Base-by-base conservation (phyloP, 37 sponge, comb jelly and placozoan species). In the Cliona cf. orientalis region DNA sequence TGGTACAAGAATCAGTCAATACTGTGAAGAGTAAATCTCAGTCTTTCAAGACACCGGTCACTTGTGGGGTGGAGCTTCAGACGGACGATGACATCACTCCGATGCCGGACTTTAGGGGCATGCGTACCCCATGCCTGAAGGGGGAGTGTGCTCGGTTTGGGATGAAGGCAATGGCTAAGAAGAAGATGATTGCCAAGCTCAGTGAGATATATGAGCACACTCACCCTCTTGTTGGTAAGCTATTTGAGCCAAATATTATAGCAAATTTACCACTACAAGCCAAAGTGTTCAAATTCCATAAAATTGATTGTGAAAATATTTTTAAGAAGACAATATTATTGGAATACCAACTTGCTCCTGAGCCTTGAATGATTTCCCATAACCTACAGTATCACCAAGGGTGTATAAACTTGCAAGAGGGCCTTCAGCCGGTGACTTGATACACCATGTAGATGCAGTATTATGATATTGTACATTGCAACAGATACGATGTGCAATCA, bases 161-260 rank as follows among this genome's bases (percentile, higher is more conserved):
- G 41, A 72, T 92, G 25, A 80, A 75, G 22, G 49, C 86, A 1
- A 44, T 92, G 29, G 71, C 93, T 43, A 92, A 92, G 82, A 84
- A 58, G 64, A 80, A 85, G 72, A 92, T 92, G 93, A 88, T 92
- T 63, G 85, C 81, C n/a, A 88, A 88, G 70, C 76, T 92, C 22
- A 49, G 39, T 3, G 86, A 92, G 77, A 92, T 92, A 31, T 89
- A 92, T 41, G 76, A 79, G 31, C 89, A 85, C 73, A 78, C 83
- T 46, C 92, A 91, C 43, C 92, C 92, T 58, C 58, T 91, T 33
- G 80, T 87, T 49, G 78, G 91, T 86, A 46, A 64, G 85, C 64
- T 49, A 49, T 49, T 11, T 49, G 55, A 19, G 14, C 11, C 55
- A 19, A 11, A 49, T 49, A 11, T 17, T n/a, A n/a, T n/a, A n/a